These are phyloP conservation scores for Odontamblyopus lacepedii DNA, from an alignment of 2,797 vertebrate species.

Conservation along the genomic window DNA sequence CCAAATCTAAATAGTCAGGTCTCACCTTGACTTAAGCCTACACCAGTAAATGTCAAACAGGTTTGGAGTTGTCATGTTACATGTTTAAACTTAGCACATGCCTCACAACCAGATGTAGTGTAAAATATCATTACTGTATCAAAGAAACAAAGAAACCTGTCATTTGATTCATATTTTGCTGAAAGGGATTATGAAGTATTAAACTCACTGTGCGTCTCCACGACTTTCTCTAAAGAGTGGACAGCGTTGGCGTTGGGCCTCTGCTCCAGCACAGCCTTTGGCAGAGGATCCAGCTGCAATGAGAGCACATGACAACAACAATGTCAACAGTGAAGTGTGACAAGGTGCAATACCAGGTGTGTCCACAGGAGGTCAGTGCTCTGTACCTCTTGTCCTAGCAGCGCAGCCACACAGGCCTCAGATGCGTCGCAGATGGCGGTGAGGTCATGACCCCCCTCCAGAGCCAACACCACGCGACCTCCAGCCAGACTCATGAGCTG, in stretches of 20 bases:
- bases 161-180: background rate
- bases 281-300: constrained; percentile 86
- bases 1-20: no score
- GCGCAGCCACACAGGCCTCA: constrained; percentile 89
- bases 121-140: background rate
- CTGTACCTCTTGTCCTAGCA: constrained; percentile 89
- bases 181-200: background rate
- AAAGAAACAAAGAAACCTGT: background rate
- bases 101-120: background rate
- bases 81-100: background rate
- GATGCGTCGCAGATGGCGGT: constrained; percentile 96
- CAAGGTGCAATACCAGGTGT: background rate
- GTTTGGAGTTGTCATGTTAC: background rate
- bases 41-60: background rate
- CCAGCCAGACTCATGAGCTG: constrained; percentile 93
- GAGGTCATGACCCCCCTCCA: constrained; percentile 96
- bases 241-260: constrained; percentile 88
- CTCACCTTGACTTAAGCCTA: no score
- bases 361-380: constrained; percentile 15
- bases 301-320: constrained; percentile 4
- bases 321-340: constrained; percentile 3
- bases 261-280: constrained; percentile 87
- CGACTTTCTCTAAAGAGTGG: constrained; percentile 89
- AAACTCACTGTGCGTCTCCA: constrained; percentile 91
- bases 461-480: constrained; percentile 88